Evolutionary conservation across 2,113 vertebrate species (phyloP), one percentile per base, ranked within the genome.

Genomic region (Brachyistius frenatus): DNA sequence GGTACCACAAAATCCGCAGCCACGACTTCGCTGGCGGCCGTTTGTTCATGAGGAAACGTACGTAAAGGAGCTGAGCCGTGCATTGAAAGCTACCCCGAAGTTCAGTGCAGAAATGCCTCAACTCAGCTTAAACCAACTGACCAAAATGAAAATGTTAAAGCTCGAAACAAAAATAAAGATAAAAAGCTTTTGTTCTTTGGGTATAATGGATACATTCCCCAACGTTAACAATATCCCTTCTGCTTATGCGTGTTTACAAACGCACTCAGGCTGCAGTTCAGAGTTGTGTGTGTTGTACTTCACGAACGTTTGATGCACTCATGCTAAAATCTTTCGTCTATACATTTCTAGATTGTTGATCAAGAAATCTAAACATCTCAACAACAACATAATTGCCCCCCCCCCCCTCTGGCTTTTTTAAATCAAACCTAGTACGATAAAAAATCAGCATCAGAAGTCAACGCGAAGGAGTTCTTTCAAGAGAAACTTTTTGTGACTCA

Each of bases 191-290:
- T 16, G 23, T 65, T 89, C 72, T 89, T 93, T 86, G 84, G 82
- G 58, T 84, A 5, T 1, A 63, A 41, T 54, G 30, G 46, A 63
- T 83, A 89, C 83, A 85, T 91, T 89, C 80, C 53, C 77, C 65
- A 8, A 32, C 73, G 56, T 54, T 76, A 58, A 68, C 82, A 72
- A 72, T 35, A 67, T 73, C 66, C 49, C 58, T 73, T 60, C 66
- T 62, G 63, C 53, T 70, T 46, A 1, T 30, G 5, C 50, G 23
- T 23, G 36, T 67, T 75, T 70, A 32, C 35, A 70, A 80, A 77
- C 58, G 66, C 57, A 41, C 30, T 63, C 5, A 46, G 71, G 79
- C 70, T 79, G 75, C 55, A 65, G 76, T 67, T 80, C 73, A 83
- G 85, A 86, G 65, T 54, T 46, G 47, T 58, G 44, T 69, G 47